Conservation (phyloP, 2,888 invertebrate genomes). For the Oligia strigilis region DNA sequence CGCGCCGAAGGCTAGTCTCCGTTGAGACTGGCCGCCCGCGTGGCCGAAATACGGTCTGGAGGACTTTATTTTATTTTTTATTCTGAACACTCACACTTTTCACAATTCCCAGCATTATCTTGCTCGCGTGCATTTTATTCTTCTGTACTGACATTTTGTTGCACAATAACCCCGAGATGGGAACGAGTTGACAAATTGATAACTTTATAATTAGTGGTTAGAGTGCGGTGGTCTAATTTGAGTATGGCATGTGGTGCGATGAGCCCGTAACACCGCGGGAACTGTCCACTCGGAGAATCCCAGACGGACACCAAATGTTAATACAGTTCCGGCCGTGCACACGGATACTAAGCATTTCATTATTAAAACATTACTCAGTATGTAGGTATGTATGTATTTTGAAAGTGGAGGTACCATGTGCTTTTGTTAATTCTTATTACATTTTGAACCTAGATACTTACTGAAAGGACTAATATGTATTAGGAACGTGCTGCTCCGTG, state of each 20-base stretch:
- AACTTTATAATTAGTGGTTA: slow-evolving; percentile 84
- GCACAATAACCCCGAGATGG: slow-evolving; percentile 63
- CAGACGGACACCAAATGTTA: slow-evolving; percentile 80
- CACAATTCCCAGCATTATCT: not conserved
- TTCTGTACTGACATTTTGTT: slow-evolving; percentile 13
- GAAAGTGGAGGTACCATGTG: not conserved
- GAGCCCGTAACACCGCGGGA: slow-evolving; percentile 74
- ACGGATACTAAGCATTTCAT: slow-evolving; percentile 64
- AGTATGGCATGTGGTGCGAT: slow-evolving; percentile 78
- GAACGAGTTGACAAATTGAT: slow-evolving; percentile 82
- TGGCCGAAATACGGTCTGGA: too few relatives aligned
- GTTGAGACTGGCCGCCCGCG: too few relatives aligned
- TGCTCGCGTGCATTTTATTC: not conserved
- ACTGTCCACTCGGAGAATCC: slow-evolving; percentile 76
- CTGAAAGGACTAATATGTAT: not conserved
- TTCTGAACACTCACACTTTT: not conserved
- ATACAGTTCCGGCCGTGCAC: slow-evolving; percentile 74
- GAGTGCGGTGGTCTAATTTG: slow-evolving; percentile 78
- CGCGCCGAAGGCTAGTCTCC: too few relatives aligned
- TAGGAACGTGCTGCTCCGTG: not conserved
- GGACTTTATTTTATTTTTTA: too few relatives aligned
- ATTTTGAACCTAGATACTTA: not conserved
- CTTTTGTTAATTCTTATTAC: not conserved
- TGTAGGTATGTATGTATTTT: slow-evolving; percentile 4
- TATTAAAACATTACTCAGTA: slow-evolving; percentile 40